phyloP scores from a whole-genome alignment of 2,113 vertebrate species.

The Hucho hucho region DNA sequence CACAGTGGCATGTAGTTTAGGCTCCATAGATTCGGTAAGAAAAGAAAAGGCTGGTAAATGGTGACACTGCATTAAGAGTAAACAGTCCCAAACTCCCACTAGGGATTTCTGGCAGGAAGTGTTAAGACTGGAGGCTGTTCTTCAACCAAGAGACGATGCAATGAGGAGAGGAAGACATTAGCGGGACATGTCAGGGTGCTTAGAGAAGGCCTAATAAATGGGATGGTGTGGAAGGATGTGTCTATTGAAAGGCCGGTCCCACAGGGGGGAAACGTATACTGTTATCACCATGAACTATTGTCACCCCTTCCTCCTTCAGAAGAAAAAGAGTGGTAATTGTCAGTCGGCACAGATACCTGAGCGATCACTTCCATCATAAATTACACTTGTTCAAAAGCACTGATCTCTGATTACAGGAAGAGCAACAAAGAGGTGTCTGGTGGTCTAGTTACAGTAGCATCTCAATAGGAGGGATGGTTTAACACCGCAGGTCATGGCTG shows the following conservation, averaged over 20 bases:
- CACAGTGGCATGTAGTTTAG: constrained; percentile 54
- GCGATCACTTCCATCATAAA: constrained; percentile 76
- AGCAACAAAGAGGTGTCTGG: constrained; percentile 34
- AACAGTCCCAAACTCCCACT: constrained; percentile 76
- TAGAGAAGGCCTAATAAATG: constrained; percentile 67
- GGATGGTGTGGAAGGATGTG: constrained; percentile 73
- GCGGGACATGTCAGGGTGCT: constrained; percentile 69
- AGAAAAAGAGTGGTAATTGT: constrained; percentile 77
- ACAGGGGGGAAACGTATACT: constrained; percentile 65
- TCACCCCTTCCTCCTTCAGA: constrained; percentile 67
- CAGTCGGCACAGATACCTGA: constrained; percentile 78
- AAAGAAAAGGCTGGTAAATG: constrained; percentile 62
- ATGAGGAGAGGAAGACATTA: constrained; percentile 76
- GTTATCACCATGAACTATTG: constrained; percentile 80
- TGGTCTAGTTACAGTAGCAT: constrained; percentile 39
- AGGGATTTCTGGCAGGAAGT: constrained; percentile 74
- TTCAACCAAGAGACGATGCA: constrained; percentile 68
- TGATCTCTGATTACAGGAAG: constrained; percentile 75
- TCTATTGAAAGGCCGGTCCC: constrained; percentile 70
- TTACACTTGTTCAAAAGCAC: constrained; percentile 57
- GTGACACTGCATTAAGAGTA: constrained; percentile 73
- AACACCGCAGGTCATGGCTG: constrained; percentile 6
- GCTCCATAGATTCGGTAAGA: constrained; percentile 65
- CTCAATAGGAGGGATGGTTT: constrained; percentile 5
- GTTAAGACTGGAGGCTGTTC: constrained; percentile 69